These are phyloP conservation scores for Drosophila subpulchrella DNA, from an alignment of 1,140 invertebrate genomes.

Conservation along the genomic window DNA sequence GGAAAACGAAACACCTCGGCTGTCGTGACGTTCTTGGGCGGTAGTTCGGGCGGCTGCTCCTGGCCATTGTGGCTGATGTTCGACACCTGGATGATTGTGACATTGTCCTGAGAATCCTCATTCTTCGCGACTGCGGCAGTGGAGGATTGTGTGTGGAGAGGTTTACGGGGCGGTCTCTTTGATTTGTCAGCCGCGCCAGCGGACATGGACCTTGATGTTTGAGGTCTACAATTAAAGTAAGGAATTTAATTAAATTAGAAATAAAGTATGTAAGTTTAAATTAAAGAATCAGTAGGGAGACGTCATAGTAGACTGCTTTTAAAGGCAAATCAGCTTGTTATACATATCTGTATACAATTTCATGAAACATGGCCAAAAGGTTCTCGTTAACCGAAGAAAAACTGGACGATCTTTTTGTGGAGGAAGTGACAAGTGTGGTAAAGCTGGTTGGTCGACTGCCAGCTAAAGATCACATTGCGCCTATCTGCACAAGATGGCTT, in stretches of 20 bases:
- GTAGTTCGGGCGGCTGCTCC: slow-evolving; percentile 58
- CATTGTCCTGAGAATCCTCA: slow-evolving; percentile 66
- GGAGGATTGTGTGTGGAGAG: slow-evolving; percentile 15
- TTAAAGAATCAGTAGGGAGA: background rate
- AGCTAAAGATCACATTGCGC: slow-evolving; percentile 13
- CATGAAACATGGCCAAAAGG: slow-evolving; percentile 12
- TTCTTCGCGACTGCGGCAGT: slow-evolving; percentile 4
- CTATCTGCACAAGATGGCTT: slow-evolving; percentile 64
- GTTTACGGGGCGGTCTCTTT: slow-evolving; percentile 35
- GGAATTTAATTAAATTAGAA: background rate
- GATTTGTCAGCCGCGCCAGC: slow-evolving; percentile 75
- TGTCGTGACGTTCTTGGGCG: slow-evolving; percentile 52
- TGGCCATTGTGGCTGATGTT: slow-evolving; percentile 52
- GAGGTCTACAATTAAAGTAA: slow-evolving; percentile 53
- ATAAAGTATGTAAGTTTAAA: background rate
- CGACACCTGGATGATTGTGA: slow-evolving; percentile 83
- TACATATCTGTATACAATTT: slow-evolving; percentile 1
- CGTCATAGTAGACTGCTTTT: background rate
- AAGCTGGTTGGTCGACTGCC: slow-evolving; percentile 32
- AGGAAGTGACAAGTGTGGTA: slow-evolving; percentile 46
- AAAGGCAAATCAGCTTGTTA: background rate
- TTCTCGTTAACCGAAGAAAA: slow-evolving; percentile 25
- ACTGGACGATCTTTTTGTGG: slow-evolving; percentile 59
- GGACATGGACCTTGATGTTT: slow-evolving; percentile 79
- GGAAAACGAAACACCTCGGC: slow-evolving; percentile 81